These are phyloP conservation scores for Pterophyllum scalare DNA, from an alignment of 2,113 vertebrate species.

Conservation along the genomic window DNA sequence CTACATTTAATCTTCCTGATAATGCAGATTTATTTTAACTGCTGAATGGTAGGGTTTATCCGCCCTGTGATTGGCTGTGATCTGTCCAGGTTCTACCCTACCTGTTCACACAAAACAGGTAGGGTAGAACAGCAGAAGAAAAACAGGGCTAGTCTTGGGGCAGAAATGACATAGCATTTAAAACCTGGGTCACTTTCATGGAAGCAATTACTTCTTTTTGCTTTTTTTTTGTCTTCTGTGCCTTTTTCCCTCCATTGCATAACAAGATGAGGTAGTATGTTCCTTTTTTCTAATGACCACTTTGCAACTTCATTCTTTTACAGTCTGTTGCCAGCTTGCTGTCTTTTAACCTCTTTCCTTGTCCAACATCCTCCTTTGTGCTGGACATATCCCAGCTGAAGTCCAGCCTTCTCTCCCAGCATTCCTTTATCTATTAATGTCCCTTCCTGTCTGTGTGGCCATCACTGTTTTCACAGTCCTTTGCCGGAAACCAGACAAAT, in stretches of 20 bases:
- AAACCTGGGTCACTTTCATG: not conserved
- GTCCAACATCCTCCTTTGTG: constrained; percentile 34
- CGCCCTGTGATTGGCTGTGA: not conserved
- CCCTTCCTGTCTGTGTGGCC: constrained; percentile 68
- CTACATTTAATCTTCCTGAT: not conserved
- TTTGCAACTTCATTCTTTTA: not conserved
- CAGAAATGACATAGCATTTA: not conserved
- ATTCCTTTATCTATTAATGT: constrained; percentile 71
- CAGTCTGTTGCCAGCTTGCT: not conserved
- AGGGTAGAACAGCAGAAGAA: too few species aligned
- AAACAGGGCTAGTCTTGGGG: not conserved
- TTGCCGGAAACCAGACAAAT: constrained; percentile 72
- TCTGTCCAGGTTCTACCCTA: not conserved
- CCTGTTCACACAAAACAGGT: too few species aligned
- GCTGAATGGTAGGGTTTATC: not conserved
- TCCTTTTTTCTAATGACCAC: not conserved
- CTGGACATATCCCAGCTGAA: not conserved
- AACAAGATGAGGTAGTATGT: not conserved
- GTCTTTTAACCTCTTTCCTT: constrained; percentile 24
- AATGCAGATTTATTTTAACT: not conserved
- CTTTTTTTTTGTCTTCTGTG: not conserved
- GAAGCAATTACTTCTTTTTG: not conserved
- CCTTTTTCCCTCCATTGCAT: not conserved
- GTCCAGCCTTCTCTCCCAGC: not conserved
- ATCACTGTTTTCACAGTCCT: constrained; percentile 71